These are phyloP conservation scores for Apteryx owenii DNA, from an alignment of 2,113 vertebrate species.

Conservation along the genomic window DNA sequence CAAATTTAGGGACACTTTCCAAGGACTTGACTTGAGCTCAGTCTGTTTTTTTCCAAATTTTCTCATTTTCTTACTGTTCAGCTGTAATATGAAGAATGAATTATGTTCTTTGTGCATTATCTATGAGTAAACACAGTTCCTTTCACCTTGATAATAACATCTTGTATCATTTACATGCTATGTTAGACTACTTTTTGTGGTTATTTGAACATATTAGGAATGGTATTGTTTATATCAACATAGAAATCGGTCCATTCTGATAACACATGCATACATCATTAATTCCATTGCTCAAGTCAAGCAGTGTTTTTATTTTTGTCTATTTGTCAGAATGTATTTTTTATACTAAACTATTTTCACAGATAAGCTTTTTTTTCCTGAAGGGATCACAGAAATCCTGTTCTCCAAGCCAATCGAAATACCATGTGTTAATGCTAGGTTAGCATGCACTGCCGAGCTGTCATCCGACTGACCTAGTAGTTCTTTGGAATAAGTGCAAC, in stretches of 20 bases:
- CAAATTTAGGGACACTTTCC: not conserved
- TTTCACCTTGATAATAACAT: not conserved
- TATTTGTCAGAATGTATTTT: not conserved
- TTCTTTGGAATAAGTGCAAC: not conserved
- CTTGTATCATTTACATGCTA: not conserved
- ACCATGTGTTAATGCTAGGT: not conserved
- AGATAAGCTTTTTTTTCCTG: not conserved
- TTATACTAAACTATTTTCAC: not conserved
- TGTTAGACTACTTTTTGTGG: not conserved
- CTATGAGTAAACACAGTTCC: not conserved
- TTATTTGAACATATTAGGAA: not conserved
- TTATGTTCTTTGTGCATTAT: not conserved
- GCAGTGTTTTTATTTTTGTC: not conserved
- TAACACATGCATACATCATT: not conserved
- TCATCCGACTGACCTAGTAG: fast-evolving
- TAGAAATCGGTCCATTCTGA: not conserved
- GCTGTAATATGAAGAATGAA: not conserved
- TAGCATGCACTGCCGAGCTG: not conserved
- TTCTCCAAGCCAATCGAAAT: not conserved
- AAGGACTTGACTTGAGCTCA: not conserved
- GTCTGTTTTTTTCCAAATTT: not conserved
- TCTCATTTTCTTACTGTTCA: not conserved
- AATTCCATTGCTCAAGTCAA: not conserved
- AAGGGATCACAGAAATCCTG: not conserved
- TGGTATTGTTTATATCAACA: not conserved